These are phyloP conservation scores for Hydrolagus colliei DNA, from an alignment of 2,797 vertebrate species.

Conservation along the genomic window DNA sequence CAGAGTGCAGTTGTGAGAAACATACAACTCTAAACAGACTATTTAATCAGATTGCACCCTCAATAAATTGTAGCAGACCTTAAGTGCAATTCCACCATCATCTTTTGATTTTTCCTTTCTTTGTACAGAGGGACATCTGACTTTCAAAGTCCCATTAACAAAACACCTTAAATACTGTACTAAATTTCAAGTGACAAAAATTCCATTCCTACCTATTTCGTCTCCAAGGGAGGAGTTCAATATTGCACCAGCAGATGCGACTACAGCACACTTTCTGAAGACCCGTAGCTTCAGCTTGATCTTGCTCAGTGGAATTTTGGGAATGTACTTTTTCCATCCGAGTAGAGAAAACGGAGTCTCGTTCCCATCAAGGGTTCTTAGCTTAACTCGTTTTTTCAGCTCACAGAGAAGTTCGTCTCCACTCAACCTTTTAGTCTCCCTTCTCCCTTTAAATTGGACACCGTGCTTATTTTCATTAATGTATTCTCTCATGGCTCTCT, in stretches of 20 bases:
- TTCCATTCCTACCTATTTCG: constrained; percentile 84
- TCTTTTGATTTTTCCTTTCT: background rate
- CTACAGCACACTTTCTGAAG: constrained; percentile 82
- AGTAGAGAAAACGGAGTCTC: constrained; percentile 80
- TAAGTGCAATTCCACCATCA: background rate
- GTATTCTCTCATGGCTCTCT: constrained; percentile 86
- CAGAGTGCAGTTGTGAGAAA: background rate
- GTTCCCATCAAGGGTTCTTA: constrained; percentile 79
- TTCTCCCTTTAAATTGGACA: constrained; percentile 69
- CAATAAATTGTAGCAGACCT: background rate
- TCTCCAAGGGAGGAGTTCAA: constrained; percentile 82
- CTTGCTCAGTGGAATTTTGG: constrained; percentile 59
- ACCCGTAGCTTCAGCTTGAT: constrained; percentile 57
- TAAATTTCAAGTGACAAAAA: accelerated
- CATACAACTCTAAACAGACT: background rate
- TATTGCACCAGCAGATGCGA: constrained; percentile 91
- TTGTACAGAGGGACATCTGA: background rate
- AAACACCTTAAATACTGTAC: background rate
- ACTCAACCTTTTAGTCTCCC: constrained; percentile 47
- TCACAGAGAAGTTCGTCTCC: constrained; percentile 73
- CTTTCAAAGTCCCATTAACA: background rate
- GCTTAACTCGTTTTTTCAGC: constrained; percentile 64
- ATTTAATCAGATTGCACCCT: background rate
- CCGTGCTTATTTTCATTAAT: constrained; percentile 81
- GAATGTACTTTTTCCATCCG: constrained; percentile 79